phyloP scores from a whole-genome alignment of 2,113 vertebrate species.

The Trogon surrucura region DNA sequence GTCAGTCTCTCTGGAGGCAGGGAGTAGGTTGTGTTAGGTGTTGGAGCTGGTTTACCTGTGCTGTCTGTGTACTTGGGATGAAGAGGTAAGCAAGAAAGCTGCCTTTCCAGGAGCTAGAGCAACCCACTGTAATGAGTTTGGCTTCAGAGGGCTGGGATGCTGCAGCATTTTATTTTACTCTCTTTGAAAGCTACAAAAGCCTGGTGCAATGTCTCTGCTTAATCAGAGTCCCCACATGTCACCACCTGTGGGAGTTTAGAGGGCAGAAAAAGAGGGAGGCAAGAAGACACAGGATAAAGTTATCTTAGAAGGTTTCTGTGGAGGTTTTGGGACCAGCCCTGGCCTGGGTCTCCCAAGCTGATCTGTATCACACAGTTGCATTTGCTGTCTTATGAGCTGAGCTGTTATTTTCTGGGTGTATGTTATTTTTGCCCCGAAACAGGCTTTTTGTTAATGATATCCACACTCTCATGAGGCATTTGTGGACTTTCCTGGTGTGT shows the following conservation, averaged over 20 bases:
- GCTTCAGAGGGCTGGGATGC: background rate
- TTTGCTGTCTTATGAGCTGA: background rate
- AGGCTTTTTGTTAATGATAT: background rate
- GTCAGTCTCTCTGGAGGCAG: background rate
- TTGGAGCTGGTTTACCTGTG: background rate
- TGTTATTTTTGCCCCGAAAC: background rate
- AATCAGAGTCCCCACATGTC: background rate
- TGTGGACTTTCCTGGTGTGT: background rate
- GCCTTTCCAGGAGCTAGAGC: background rate
- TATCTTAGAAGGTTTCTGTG: background rate
- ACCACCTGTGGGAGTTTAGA: background rate
- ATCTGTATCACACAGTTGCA: background rate
- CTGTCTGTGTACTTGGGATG: background rate
- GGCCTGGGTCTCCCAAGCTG: background rate
- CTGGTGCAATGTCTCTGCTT: background rate
- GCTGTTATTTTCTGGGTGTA: background rate
- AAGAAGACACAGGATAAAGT: background rate
- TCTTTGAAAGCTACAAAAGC: background rate
- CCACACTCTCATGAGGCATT: background rate
- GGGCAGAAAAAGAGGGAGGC: background rate
- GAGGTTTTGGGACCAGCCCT: background rate
- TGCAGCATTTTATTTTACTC: background rate
- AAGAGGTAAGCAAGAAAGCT: background rate
- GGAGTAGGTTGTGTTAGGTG: accelerated
- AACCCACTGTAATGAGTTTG: background rate